Evolutionary conservation across 2,888 invertebrate species (phyloP).

Genomic region (Bembecia ichneumoniformis): DNA sequence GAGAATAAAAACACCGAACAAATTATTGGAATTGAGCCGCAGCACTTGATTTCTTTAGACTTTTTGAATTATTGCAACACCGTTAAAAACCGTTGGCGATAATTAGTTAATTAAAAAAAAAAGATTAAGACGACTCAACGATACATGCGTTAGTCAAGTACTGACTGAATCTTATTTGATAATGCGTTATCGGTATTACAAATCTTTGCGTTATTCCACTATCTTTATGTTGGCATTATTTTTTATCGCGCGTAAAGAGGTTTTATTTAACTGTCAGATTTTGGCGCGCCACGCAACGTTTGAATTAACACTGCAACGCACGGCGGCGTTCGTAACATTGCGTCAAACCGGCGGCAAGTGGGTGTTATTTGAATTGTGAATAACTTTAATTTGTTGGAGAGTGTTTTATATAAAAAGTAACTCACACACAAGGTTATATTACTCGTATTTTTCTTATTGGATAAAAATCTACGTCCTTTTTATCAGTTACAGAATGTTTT

Average conservation of each 20-base stretch:
- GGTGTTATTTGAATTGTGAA: constrained; percentile 7
- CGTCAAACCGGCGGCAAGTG: constrained; percentile 6
- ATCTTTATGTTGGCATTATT: not conserved
- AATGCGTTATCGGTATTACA: not conserved
- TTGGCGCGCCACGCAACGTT: not conserved
- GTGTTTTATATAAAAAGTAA: too few species aligned
- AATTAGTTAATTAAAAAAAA: not conserved
- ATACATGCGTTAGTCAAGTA: not conserved
- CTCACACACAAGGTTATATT: too few species aligned
- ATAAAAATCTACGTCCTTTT: too few species aligned
- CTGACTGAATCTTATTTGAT: not conserved
- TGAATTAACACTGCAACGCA: not conserved
- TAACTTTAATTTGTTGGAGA: not conserved
- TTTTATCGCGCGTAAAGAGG: not conserved
- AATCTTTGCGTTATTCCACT: not conserved
- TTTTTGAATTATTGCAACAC: not conserved
- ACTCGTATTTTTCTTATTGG: too few species aligned
- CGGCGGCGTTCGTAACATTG: constrained; percentile 4
- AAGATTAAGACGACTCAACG: not conserved
- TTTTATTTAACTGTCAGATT: not conserved
- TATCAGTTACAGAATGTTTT: too few species aligned
- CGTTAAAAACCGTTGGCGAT: not conserved
- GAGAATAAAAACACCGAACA: not conserved
- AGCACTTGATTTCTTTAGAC: not conserved
- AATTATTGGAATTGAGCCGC: not conserved